Evolutionary conservation across 2,797 vertebrate genomes (phyloP), one percentile per base, ranked within the genome.

Genomic region (Adelosebastes latens): DNA sequence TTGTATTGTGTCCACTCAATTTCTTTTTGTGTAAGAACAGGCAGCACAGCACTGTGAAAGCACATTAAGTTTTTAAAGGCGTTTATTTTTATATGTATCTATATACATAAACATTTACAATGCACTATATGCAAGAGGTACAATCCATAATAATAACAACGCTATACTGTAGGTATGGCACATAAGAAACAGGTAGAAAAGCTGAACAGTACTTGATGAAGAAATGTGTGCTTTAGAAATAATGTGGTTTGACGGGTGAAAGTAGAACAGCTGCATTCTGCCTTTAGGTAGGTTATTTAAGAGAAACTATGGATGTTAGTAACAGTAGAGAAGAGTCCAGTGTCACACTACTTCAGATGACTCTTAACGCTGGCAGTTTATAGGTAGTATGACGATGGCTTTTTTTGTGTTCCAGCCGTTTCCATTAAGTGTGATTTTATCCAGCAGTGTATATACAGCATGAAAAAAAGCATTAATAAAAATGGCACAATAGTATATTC

Each of bases 31-130:
- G 22, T 27, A 60, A 22, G 32, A 71, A 6, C n/a, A 52, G n/a
- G 31, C n/a, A 81, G 27, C 36, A 24, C 22, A 56, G 13, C 49
- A n/a, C 27, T 14, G 34, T 20, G 16, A 67, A 11, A 34, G 36
- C 32, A 82, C 32, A 3, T 68, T 22, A 79, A 56, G 52, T 29
- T 89, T 92, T 92, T 61, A 78, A 83, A 79, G 75, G 49, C 59
- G 75, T 94, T 94, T 94, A 92, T 90, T 94, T 91, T 80, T 72
- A 83, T 92, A 90, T 87, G 90, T 79, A 78, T 90, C 89, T 94
- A 93, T 94, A 88, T 93, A 95, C 94, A 94, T 78, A 61, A 89
- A 93, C 87, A 95, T 95, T 93, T 93, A 95, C 93, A 94, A 87
- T 87, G 84, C 81, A 90, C 87, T 90, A 72, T 87, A 92, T 86